Evolutionary conservation across 2,797 vertebrate species (phyloP).

Genomic region (Catharus ustulatus): DNA sequence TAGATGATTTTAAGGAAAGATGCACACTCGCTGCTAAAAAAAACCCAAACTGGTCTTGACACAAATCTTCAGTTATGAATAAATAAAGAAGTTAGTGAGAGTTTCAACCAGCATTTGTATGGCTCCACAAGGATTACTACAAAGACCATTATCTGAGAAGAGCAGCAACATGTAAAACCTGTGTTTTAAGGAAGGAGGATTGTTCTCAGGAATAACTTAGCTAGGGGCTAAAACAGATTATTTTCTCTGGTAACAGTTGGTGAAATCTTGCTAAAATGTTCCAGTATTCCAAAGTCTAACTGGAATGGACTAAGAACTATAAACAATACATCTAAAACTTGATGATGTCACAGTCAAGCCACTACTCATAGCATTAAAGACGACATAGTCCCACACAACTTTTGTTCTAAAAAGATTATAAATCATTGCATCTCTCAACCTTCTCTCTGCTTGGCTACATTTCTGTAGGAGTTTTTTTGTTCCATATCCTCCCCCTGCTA

Average conservation of each 20-base stretch:
- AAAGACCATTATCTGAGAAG: neutral
- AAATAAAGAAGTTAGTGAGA: neutral
- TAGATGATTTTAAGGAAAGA: neutral
- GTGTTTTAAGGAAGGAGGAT: neutral
- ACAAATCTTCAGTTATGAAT: conserved; percentile 12
- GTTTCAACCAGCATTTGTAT: neutral
- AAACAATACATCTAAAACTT: neutral
- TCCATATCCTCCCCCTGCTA: neutral
- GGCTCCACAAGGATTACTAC: neutral
- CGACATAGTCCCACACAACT: neutral
- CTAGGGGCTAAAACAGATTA: neutral
- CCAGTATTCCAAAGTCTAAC: neutral
- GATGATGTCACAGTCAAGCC: neutral
- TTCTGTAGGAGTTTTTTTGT: neutral
- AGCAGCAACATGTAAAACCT: neutral
- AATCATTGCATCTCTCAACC: neutral
- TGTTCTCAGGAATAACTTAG: neutral
- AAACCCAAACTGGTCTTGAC: neutral
- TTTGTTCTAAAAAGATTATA: neutral
- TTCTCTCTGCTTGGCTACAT: neutral
- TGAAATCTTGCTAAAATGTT: neutral
- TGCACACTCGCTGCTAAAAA: neutral
- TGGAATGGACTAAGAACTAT: neutral
- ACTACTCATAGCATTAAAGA: neutral
- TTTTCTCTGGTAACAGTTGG: neutral